Evolutionary conservation across 2,113 vertebrate species (phyloP), one percentile per base, ranked within the genome.

Genomic region (Megaceryle maxima): DNA sequence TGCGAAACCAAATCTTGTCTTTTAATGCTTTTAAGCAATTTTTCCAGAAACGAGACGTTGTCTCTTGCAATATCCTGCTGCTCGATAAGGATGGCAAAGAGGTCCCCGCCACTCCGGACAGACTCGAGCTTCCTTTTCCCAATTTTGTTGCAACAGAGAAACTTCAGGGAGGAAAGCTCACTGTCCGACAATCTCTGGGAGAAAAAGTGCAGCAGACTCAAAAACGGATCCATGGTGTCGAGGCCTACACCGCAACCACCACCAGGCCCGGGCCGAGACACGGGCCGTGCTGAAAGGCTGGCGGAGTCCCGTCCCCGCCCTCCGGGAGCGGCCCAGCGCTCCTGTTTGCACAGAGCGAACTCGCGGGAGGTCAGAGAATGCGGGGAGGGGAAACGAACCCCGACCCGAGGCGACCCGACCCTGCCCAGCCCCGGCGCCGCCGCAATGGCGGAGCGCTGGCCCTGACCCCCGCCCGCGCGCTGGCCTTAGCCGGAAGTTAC

Each of bases 41-140:
- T 0, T 8, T 85, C 57, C 12, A 99, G 87, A 4, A 48, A 64
- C 0, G 10, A 29, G 0, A 97, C 91, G 3, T 97, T 3, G 10
- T 87, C 26, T 0, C 7, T 16, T 0, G 68, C 8, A 4, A 99
- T 94, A 5, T 21, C 15, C 33, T 62, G 43, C 78, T 92, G 96
- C 94, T 99, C 98, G 2, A 83, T 69, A 16, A 99, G 94, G 9
- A 78, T 8, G 31, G 3, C 31, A 70, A 98, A 99, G 11, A 99
- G 97, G 0, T 96, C 85, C 2, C 4, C 3, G 2, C 96, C 98
- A 4, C 3, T 96, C 1, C 3, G 18, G 11, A 98, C 87, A 2
- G 4, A 9, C 39, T 98, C 97, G 1, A 86, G 56, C 24, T 82
- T 96, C 41, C 91, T 85, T 57, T 98, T 99, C 8, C 74, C n/a